phyloP scores from a whole-genome alignment of 2,888 invertebrate species.

The Nesidiocoris tenuis region DNA sequence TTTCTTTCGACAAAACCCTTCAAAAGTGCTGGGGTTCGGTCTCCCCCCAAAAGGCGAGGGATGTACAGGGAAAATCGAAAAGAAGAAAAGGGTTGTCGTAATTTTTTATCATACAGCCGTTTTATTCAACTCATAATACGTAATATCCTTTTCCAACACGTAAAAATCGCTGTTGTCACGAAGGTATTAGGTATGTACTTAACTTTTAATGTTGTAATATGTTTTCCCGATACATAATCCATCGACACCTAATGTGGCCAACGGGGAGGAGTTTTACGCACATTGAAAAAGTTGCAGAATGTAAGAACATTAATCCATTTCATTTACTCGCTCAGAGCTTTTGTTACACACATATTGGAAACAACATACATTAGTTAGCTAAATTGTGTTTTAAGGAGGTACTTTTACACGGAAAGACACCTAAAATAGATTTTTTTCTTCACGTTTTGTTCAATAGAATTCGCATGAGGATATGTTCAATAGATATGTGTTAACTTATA shows the following conservation, averaged over 20 bases:
- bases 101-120: constrained; percentile 29
- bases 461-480: constrained; percentile 47
- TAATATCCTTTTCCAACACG: constrained; percentile 25
- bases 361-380: constrained; percentile 44
- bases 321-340: constrained; percentile 21
- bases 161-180: constrained; percentile 31
- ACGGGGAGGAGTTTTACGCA: constrained; percentile 32
- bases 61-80: too few species aligned
- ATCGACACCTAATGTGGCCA: constrained; percentile 13
- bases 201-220: constrained; percentile 1
- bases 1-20: too few species aligned
- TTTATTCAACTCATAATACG: constrained; percentile 36
- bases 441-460: constrained; percentile 35
- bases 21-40: too few species aligned
- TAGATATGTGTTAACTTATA: constrained; percentile 47
- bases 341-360: constrained; percentile 46
- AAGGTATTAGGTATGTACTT: constrained; percentile 18
- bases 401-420: constrained; percentile 42
- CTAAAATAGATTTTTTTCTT: constrained; percentile 44
- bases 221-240: not conserved
- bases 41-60: too few species aligned
- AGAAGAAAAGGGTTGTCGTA: too few species aligned
- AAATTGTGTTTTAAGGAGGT: constrained; percentile 24
- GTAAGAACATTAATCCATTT: constrained; percentile 25
- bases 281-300: constrained; percentile 34